phyloP scores from a whole-genome alignment of 2,888 invertebrate species.

The Papilio demoleus region DNA sequence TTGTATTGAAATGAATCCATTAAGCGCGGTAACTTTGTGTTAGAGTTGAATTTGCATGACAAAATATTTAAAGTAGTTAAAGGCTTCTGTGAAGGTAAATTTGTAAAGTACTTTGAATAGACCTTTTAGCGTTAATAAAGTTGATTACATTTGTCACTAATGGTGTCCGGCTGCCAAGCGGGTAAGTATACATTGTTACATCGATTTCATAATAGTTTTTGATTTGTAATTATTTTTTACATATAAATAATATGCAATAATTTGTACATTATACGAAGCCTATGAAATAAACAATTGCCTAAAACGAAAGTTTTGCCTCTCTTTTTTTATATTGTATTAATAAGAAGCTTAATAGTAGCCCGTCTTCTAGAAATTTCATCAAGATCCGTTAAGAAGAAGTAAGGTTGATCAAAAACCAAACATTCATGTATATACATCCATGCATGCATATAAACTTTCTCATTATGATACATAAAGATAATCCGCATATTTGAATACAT shows the following conservation, averaged over 20 bases:
- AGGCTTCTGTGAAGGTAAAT: constrained; percentile 44
- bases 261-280: not conserved
- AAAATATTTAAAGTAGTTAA: constrained; percentile 42
- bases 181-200: constrained; percentile 30
- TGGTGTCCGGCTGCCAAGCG: constrained; percentile 44
- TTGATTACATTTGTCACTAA: constrained; percentile 47
- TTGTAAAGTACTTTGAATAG: constrained; percentile 46
- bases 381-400: too few species aligned
- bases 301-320: constrained; percentile 2
- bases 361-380: too few species aligned
- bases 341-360: not conserved
- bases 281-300: not conserved
- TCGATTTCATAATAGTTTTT: not conserved
- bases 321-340: not conserved
- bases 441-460: too few species aligned
- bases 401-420: too few species aligned
- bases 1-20: constrained; percentile 36
- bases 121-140: constrained; percentile 48
- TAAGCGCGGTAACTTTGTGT: constrained; percentile 24
- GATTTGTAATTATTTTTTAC: constrained; percentile 5
- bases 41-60: constrained; percentile 38
- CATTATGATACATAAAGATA: too few species aligned
- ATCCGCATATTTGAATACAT: too few species aligned
- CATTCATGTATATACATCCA: too few species aligned
- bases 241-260: not conserved